Base-by-base conservation (phyloP, 2,888 invertebrate genomes). In the Aporophyla lueneburgensis region DNA sequence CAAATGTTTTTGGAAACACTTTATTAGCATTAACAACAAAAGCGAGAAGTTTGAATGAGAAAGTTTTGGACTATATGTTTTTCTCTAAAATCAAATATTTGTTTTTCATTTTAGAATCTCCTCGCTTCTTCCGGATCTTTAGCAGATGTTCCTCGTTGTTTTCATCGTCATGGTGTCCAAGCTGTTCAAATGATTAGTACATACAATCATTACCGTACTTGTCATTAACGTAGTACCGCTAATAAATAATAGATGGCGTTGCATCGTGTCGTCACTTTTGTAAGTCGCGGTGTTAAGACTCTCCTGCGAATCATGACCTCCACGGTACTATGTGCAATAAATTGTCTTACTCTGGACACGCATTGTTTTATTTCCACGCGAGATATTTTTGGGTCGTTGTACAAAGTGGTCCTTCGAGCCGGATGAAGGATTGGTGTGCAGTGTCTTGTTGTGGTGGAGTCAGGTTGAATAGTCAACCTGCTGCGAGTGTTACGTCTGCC, bases 371-470 rank as follows among this genome's bases (percentile, higher is more conserved):
- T 33, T 33, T 33, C 33, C 33, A 33, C 3, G 33, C 33, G 56
- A 56, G 56, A 56, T 24, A 56, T 56, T 24, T 56, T 56, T 56
- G 56, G 56, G 56, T 24, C 56, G 56, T 56, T 56, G 56, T 24
- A 56, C 56, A 56, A 56, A 33, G 24, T 56, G 56, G 56, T 56
- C 19, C 58, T 59, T 59, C 59, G 59, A 33, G 0, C 61, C 33
- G 61, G 61, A 33, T 19, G 5, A 51, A 61, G 33, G 59, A 59
- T 10, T 59, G 59, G 59, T 59, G 27, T 59, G 27, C 59, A 59
- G 33, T 33, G 59, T 59, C 33, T 59, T 33, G 10, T 59, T 59
- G 27, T 5, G 27, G 9, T 19, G 59, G 59, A 59, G 59, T 59
- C 19, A 33, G 33, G 33, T 33, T 33, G 33, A 33, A 33, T 3